A percentile compares a stretch with the other conserved stretches of the same genome.
phyloP scores from a whole-genome alignment of 2,888 invertebrate genomes.

The Kuschelorhynchus macadamiae region DNA sequence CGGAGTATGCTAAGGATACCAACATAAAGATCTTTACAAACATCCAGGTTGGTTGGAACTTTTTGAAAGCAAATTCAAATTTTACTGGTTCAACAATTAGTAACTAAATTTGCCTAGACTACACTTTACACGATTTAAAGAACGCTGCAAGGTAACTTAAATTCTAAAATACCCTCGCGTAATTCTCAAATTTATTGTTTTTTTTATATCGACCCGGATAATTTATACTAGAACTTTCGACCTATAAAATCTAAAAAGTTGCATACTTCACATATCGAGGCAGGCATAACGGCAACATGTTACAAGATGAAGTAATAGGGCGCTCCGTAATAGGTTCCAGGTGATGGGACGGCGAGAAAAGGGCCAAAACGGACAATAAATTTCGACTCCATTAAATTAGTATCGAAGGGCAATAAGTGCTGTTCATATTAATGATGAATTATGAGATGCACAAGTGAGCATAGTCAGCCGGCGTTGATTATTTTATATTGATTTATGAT shows the following conservation, averaged over 20 bases:
- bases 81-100: too few relatives aligned
- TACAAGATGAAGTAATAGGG: conserved; percentile 65
- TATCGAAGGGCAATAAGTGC: conserved; percentile 39
- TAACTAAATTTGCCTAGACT: too few relatives aligned
- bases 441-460: conserved; percentile 13
- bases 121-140: too few relatives aligned
- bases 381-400: conserved; percentile 41
- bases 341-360: conserved; percentile 39
- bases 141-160: too few relatives aligned
- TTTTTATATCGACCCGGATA: not conserved
- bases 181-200: too few relatives aligned
- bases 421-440: conserved; percentile 30
- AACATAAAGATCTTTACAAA: too few relatives aligned
- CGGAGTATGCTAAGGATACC: too few relatives aligned
- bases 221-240: conserved; percentile 30
- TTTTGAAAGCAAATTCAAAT: too few relatives aligned
- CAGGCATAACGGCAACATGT: conserved; percentile 65
- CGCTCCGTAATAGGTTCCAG: conserved; percentile 56
- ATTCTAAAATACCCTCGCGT: too few relatives aligned
- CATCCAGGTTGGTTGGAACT: too few relatives aligned
- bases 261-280: conserved; percentile 27
- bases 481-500: too few relatives aligned
- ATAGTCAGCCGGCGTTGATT: too few relatives aligned
- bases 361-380: conserved; percentile 43
- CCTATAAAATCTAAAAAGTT: conserved; percentile 14